phyloP scores from a whole-genome alignment of 2,113 vertebrate genomes.

The Poicephalus gulielmi region DNA sequence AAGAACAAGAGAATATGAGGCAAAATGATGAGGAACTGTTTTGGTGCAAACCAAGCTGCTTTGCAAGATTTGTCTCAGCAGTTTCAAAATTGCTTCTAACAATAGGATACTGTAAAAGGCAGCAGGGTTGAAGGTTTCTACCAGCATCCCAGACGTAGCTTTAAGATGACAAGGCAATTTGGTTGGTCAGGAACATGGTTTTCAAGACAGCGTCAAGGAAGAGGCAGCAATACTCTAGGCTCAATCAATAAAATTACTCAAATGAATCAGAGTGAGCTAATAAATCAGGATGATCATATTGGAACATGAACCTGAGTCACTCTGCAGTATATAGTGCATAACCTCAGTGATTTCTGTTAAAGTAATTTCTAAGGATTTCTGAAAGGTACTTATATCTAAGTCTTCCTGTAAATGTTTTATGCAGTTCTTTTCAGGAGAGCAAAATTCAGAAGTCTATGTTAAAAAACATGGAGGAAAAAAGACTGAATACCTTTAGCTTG shows the following conservation, averaged over 20 bases:
- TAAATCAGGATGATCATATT: not conserved
- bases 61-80: not conserved
- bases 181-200: not conserved
- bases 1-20: not conserved
- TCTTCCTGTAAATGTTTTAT: not conserved
- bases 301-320: not conserved
- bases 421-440: not conserved
- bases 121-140: not conserved
- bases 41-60: not conserved
- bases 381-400: not conserved
- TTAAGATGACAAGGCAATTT: not conserved
- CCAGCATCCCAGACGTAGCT: not conserved
- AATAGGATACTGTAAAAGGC: not conserved
- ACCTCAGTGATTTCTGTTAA: not conserved
- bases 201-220: not conserved
- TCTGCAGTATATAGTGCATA: not conserved
- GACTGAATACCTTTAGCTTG: not conserved
- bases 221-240: not conserved
- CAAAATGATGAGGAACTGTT: accelerated
- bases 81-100: not conserved
- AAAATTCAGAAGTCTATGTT: not conserved
- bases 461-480: not conserved
- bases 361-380: not conserved
- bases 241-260: not conserved
- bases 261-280: not conserved